phyloP scores from a whole-genome alignment of 2,797 vertebrate species.

The Botia almorhae region DNA sequence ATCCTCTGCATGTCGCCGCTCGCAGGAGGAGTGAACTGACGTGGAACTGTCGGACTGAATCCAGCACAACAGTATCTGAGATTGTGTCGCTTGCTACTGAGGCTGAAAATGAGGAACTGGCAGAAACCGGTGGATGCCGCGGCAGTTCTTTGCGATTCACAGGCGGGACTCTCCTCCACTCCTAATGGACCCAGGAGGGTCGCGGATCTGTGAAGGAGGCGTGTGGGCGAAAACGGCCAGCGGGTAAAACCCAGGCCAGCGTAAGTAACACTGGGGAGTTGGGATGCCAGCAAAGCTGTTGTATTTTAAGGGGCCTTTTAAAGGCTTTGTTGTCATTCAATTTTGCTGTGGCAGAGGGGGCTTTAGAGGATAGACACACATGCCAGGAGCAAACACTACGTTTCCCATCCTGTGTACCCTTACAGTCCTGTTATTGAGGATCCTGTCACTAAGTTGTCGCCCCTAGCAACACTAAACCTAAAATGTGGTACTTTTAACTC shows the following conservation, averaged over 20 bases:
- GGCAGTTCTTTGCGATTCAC: not conserved
- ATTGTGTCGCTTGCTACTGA: conserved; percentile 36
- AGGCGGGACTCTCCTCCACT: not conserved
- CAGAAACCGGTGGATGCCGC: conserved; percentile 6
- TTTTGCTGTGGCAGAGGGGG: conserved; percentile 10
- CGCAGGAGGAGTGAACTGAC: conserved; percentile 2
- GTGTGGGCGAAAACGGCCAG: conserved; percentile 26
- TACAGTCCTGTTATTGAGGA: not conserved
- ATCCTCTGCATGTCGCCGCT: not conserved
- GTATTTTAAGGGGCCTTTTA: conserved; percentile 50
- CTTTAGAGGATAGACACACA: conserved; percentile 24
- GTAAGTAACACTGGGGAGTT: conserved; percentile 10
- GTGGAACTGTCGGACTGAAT: conserved; percentile 31
- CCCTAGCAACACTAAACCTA: not conserved
- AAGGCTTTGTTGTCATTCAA: conserved; percentile 33
- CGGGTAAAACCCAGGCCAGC: conserved; percentile 25
- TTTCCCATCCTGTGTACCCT: conserved; percentile 4
- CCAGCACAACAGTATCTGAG: conserved; percentile 14
- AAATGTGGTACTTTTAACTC: not conserved
- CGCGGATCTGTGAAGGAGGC: conserved; percentile 27
- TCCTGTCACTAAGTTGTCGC: not conserved
- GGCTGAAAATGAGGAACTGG: conserved; percentile 32
- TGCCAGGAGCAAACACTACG: conserved; percentile 6
- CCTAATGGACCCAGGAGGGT: conserved; percentile 32
- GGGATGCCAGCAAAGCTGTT: conserved; percentile 13